Evolutionary conservation across 2,113 vertebrate species (phyloP).

Genomic region (Hydrochoerus hydrochaeris): DNA sequence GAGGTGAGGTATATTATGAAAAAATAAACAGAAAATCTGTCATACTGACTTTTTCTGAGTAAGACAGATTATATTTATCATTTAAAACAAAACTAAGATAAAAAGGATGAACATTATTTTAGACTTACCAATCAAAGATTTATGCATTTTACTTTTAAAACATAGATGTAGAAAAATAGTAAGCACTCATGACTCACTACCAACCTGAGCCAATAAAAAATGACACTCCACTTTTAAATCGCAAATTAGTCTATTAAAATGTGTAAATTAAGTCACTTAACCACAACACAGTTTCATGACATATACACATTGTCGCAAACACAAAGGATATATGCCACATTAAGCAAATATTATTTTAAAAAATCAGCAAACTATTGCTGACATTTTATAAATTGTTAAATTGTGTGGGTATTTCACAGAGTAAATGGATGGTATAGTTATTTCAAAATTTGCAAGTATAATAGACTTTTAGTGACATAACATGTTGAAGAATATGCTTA

Average conservation of each 20-base stretch:
- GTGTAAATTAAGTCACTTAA: not conserved
- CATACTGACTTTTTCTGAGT: not conserved
- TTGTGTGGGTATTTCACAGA: not conserved
- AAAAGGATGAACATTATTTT: not conserved
- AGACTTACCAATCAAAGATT: not conserved
- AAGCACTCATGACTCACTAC: not conserved
- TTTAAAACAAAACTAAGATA: not conserved
- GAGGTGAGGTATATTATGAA: not conserved
- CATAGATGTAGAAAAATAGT: not conserved
- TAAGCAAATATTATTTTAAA: not conserved
- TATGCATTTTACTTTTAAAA: not conserved
- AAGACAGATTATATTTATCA: not conserved
- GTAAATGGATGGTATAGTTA: not conserved
- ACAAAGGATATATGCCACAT: not conserved
- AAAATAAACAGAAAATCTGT: not conserved
- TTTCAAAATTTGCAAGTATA: not conserved
- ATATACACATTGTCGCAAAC: not conserved
- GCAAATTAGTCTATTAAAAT: not conserved
- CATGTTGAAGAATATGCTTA: not conserved
- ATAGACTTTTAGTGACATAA: not conserved
- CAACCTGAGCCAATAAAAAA: not conserved
- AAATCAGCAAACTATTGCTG: not conserved
- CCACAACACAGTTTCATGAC: not conserved
- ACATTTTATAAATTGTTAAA: conserved; percentile 28
- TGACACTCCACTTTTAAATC: not conserved